Percentiles rank a stretch among this genome's conserved stretches.
phyloP scores from a whole-genome alignment of 1,140 invertebrate species.

The Drosophila lini region DNA sequence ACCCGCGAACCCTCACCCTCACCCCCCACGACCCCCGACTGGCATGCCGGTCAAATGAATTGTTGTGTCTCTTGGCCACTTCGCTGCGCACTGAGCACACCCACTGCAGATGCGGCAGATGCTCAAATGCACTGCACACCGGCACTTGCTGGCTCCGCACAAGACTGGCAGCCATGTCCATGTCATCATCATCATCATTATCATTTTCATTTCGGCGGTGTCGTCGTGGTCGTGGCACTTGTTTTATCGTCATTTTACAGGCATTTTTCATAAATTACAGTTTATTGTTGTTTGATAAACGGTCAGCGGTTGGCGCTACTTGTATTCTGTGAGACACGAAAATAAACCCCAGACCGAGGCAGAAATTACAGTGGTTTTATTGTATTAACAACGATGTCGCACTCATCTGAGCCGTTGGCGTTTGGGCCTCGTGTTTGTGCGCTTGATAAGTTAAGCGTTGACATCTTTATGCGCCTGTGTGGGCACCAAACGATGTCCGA shows the following conservation, averaged over 20 bases:
- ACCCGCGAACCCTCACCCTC: constrained; percentile 30
- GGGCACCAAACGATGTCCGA: constrained; percentile 67
- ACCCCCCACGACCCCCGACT: constrained; percentile 27
- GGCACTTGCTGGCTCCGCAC: constrained; percentile 44
- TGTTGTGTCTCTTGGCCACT: constrained; percentile 58
- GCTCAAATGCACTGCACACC: constrained; percentile 16
- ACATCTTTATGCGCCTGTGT: constrained; percentile 80
- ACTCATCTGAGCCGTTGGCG: constrained; percentile 43
- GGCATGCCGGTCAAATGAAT: constrained; percentile 66
- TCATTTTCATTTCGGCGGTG: constrained; percentile 49
- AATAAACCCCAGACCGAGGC: constrained; percentile 65
- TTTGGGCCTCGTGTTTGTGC: constrained; percentile 35
- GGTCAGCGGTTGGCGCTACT: constrained; percentile 78
- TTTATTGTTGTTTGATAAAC: constrained; percentile 83
- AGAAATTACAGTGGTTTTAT: constrained; percentile 78
- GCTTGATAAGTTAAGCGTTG: constrained; percentile 81
- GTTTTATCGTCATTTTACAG: constrained; percentile 83
- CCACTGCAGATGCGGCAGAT: constrained; percentile 28
- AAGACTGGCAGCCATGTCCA: constrained; percentile 76
- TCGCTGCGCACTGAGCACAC: constrained; percentile 29
- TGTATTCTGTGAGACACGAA: constrained; percentile 77
- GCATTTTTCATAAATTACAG: constrained; percentile 83
- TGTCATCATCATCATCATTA: constrained; percentile 75
- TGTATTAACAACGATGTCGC: constrained; percentile 67
- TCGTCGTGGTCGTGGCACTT: constrained; percentile 65